These are phyloP conservation scores for Syngnathoides biaculeatus DNA, from an alignment of 2,113 vertebrate species.

Conservation along the genomic window DNA sequence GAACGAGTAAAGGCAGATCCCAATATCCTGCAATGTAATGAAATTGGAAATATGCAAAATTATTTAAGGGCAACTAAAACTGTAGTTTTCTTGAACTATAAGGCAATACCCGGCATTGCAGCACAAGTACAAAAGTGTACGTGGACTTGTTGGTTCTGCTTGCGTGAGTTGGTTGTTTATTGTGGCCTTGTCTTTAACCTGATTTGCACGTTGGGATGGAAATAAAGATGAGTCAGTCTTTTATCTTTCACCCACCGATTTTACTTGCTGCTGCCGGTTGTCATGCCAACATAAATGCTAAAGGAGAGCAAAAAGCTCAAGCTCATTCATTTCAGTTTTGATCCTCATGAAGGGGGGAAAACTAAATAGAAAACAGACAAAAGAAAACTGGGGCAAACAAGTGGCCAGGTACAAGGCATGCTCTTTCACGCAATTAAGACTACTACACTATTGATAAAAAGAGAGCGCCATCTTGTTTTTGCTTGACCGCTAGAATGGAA, in stretches of 20 bases:
- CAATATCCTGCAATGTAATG: neutral
- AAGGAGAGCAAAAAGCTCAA: slow-evolving; percentile 22
- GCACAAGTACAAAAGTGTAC: neutral
- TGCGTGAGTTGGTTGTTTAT: neutral
- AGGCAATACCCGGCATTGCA: no score
- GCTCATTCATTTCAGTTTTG: slow-evolving; percentile 8
- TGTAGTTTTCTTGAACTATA: neutral
- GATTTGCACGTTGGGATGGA: slow-evolving; percentile 27
- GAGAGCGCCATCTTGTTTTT: neutral
- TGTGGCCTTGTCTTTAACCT: slow-evolving; percentile 18
- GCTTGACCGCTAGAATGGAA: neutral
- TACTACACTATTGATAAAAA: slow-evolving; percentile 16
- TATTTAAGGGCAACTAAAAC: neutral
- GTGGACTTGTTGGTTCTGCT: neutral
- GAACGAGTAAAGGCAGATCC: neutral
- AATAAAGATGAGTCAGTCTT: slow-evolving; percentile 43
- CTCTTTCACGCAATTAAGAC: slow-evolving; percentile 4
- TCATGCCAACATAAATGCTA: slow-evolving; percentile 51
- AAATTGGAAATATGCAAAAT: neutral
- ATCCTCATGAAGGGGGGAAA: slow-evolving; percentile 11
- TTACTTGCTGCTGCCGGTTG: slow-evolving; percentile 39
- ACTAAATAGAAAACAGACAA: slow-evolving; percentile 13
- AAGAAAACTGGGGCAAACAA: slow-evolving; percentile 19
- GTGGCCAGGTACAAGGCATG: neutral
- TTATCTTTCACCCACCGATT: slow-evolving; percentile 35